Evolutionary conservation across 2,888 invertebrate genomes (phyloP), one percentile per base, ranked within the genome.

Genomic region (Andrena trimmerana): DNA sequence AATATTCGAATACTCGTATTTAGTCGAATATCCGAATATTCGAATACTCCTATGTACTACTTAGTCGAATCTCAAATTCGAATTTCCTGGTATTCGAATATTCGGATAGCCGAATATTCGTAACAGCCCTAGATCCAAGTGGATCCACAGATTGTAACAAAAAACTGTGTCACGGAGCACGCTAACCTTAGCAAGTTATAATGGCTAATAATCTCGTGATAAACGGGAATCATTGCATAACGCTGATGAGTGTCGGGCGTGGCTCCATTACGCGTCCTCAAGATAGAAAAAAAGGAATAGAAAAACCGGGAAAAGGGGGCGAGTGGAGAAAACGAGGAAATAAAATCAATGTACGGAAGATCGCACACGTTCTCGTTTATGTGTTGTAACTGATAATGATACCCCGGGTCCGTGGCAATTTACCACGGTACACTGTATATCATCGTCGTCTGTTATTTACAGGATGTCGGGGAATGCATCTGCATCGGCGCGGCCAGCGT

Each of bases 401-500:
- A 78, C 62, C 54, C 57, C 68, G 67, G 42, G 72, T 79, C 77
- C 70, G 65, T 48, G 52, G 66, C 54, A 81, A 78, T 78, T 81
- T 81, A 66, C 69, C 59, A 52, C 65, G 77, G 24, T 48, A 54
- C 69, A 50, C 33, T 68, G 73, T 78, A 68, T 27, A 69, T 75
- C 76, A 69, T 78, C 65, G 70, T 70, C 77, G 59, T 4, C 74
- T 77, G 77, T 79, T 70, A 77, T 77, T 79, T 60, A 33, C 77
- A 59, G 63, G 50, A 52, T 65, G 69, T 69, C 50, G 50, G 29
- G 68, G 52, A 65, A 63, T 27, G 29, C 24, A 67, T 57, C 42
- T 10, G 27, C 29, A 50, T 33, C 62, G 52, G 60, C 20, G 62
- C 20, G 2, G 48, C n/a, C 10, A 33, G 29, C n/a, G 31, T 31